A percentile compares a stretch with the other conserved stretches of the same genome.
phyloP scores from a whole-genome alignment of 2,888 invertebrate species.

The Rapana venosa region DNA sequence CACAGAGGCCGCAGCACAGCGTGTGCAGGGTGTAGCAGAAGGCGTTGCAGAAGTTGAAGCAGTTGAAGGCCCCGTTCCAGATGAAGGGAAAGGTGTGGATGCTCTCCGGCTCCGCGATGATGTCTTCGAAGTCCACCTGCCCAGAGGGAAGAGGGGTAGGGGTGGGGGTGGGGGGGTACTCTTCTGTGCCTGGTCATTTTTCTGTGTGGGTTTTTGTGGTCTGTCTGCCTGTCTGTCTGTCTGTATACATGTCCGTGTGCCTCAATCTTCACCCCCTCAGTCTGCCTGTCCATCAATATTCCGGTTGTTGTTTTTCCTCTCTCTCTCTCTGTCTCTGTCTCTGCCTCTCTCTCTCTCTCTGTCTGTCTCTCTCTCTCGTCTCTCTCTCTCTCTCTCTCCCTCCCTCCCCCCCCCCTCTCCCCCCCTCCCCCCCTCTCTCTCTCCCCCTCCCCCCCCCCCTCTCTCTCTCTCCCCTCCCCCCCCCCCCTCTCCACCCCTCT shows the following conservation, averaged over 20 bases:
- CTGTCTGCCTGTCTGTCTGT: not conserved
- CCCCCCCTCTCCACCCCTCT: not conserved
- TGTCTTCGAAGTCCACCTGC: constrained; percentile 24
- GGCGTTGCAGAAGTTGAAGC: constrained; percentile 23
- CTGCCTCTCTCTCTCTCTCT: too few relatives aligned
- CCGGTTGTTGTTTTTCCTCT: not conserved
- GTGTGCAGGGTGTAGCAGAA: constrained; percentile 6
- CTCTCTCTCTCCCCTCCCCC: constrained; percentile 25
- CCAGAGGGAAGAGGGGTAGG: not conserved
- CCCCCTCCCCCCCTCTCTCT: constrained; percentile 25
- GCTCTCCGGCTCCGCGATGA: constrained; percentile 12
- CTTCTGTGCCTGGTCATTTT: too few relatives aligned
- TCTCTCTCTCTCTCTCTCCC: not conserved
- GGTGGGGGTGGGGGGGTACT: not conserved
- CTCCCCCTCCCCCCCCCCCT: constrained; percentile 28
- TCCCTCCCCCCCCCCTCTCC: constrained; percentile 7
- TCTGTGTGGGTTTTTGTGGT: not conserved
- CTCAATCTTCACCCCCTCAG: not conserved
- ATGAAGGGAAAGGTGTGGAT: not conserved
- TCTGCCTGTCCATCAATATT: not conserved
- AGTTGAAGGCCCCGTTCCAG: constrained; percentile 12
- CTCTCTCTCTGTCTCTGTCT: not conserved
- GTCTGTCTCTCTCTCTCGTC: not conserved
- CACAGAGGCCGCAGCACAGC: not conserved
- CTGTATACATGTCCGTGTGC: not conserved